phyloP scores from a whole-genome alignment of 2,113 vertebrate genomes.

The Felis chaus region DNA sequence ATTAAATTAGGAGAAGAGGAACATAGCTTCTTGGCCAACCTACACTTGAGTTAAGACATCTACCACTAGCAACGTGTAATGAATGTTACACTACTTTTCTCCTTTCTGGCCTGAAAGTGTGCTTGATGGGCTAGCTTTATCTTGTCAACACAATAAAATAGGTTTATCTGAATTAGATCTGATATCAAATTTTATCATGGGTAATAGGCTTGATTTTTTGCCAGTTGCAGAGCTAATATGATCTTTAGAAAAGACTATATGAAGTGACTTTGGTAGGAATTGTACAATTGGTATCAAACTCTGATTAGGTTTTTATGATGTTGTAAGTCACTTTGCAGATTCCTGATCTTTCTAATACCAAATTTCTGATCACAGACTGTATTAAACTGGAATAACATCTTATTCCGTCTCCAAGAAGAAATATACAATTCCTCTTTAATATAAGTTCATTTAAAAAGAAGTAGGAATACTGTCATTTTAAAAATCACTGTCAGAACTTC shows the following conservation, averaged over 20 bases:
- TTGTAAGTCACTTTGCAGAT: background rate
- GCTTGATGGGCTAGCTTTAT: background rate
- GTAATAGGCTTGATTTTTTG: background rate
- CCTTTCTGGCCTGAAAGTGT: background rate
- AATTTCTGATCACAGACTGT: background rate
- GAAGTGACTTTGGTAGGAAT: background rate
- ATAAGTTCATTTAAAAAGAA: background rate
- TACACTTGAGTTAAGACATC: background rate
- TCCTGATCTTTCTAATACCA: background rate
- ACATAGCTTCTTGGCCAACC: background rate
- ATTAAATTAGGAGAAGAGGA: background rate
- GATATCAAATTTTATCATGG: background rate
- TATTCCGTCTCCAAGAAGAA: background rate
- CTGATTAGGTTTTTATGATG: background rate
- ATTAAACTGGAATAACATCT: background rate
- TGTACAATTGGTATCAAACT: background rate
- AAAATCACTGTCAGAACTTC: background rate
- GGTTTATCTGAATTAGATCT: background rate
- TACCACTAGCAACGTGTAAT: background rate
- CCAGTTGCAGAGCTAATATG: background rate
- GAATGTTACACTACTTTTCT: background rate
- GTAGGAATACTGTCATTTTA: background rate
- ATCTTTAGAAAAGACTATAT: background rate
- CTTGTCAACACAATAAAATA: background rate
- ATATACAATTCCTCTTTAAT: background rate